These are phyloP conservation scores for Gymnarchus niloticus DNA, from an alignment of 2,113 vertebrate genomes.

Conservation along the genomic window DNA sequence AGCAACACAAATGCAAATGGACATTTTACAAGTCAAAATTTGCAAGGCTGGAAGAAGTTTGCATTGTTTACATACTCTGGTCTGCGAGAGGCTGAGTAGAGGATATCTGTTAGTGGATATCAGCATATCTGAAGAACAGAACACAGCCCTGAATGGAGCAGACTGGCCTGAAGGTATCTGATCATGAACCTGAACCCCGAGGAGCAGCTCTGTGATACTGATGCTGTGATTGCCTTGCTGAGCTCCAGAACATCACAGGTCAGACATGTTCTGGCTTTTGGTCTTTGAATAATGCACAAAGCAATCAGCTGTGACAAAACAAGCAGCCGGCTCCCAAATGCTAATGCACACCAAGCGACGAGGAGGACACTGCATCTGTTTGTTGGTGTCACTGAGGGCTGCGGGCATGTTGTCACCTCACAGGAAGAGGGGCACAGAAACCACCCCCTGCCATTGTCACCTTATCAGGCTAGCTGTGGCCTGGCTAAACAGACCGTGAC, in stretches of 20 bases:
- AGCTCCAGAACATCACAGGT: not conserved
- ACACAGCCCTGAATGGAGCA: not conserved
- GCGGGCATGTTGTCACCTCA: not conserved
- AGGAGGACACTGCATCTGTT: not conserved
- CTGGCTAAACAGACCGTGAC: not conserved
- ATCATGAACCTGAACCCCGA: not conserved
- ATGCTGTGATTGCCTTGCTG: not conserved
- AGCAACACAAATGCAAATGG: conserved; percentile 1
- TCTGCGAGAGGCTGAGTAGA: not conserved
- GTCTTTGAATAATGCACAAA: not conserved
- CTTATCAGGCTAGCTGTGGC: not conserved
- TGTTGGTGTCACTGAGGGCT: not conserved
- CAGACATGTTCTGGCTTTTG: not conserved
- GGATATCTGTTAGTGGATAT: no score
- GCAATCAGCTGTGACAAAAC: no score
- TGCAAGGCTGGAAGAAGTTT: not conserved
- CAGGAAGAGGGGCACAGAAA: not conserved
- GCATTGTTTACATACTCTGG: not conserved
- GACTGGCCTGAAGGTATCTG: not conserved
- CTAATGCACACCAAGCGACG: not conserved
- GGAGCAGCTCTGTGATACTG: not conserved
- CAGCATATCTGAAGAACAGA: not conserved
- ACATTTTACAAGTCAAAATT: conserved; percentile 21
- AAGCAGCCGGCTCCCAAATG: not conserved
- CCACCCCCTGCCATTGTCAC: not conserved